Conservation (phyloP, 2,888 invertebrate genomes). For the Agapostemon virescens region DNA sequence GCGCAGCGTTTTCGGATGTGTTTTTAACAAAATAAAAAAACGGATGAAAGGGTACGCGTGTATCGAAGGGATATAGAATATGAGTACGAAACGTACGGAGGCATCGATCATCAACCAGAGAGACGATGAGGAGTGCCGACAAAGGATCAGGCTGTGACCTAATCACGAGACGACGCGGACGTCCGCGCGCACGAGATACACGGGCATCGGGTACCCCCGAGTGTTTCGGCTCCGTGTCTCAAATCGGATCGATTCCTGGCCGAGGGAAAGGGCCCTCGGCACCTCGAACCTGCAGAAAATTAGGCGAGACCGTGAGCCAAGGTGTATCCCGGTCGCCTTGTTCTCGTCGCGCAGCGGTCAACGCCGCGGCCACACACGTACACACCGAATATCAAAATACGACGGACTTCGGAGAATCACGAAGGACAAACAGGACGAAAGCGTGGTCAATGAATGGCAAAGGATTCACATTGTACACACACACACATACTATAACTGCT, state of each 20-base stretch:
- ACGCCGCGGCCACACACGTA: neutral
- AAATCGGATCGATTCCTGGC: constrained; percentile 23
- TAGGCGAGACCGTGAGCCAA: constrained; percentile 42
- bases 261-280: constrained; percentile 27
- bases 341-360: constrained; percentile 28
- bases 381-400: constrained; percentile 34
- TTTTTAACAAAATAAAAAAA: neutral
- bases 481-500: constrained; percentile 38
- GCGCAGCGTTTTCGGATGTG: constrained; percentile 32
- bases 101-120: constrained; percentile 48
- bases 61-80: constrained; percentile 38
- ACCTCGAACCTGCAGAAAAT: constrained; percentile 21
- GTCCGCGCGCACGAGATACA: constrained; percentile 34
- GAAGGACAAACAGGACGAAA: constrained; percentile 56
- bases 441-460: constrained; percentile 66
- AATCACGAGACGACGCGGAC: constrained; percentile 59
- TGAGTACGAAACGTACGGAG: constrained; percentile 51
- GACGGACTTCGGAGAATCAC: constrained; percentile 50
- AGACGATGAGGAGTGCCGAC: constrained; percentile 59
- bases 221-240: constrained; percentile 49
- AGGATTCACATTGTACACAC: constrained; percentile 38
- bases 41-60: constrained; percentile 16
- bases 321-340: constrained; percentile 31
- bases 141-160: constrained; percentile 69
- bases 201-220: constrained; percentile 17